Evolutionary conservation across 2,113 vertebrate genomes (phyloP), one percentile per base, ranked within the genome.

Genomic region (Formicarius rufipectus): DNA sequence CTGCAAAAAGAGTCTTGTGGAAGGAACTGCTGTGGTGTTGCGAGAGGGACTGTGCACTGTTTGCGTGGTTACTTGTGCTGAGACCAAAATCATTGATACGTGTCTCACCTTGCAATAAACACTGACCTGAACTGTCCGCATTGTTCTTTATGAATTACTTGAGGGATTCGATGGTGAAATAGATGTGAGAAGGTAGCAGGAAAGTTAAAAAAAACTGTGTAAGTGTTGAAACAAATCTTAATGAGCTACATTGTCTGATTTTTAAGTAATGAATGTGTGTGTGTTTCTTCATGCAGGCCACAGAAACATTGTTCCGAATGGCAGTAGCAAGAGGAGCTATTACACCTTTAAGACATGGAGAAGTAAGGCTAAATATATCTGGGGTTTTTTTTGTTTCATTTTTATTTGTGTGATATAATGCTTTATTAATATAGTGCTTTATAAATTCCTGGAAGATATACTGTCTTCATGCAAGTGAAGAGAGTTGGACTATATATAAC

Each of bases 301-400:
- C 98, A 82, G 98, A 99, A 97, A 98, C 98, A 0, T 77, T 98
- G 60, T 98, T 98, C 94, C 97, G 98, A 96, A 98, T 98, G 98
- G 98, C 97, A 5, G 98, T 98, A 44, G 98, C 98, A 85, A 98
- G 98, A 97, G 98, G 98, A 97, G 87, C 94, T 81, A 97, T 98
- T 88, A 98, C 97, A 64, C 98, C 98, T 10, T 96, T 98, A 95
- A 98, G 97, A 96, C 98, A 98, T 4, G 98, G 98, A 97, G 98
- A 98, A 96, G 98, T 98, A 98, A 98, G 98, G 64, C 63, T 84
- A 47, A 85, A 33, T 92, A 69, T 56, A 73, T 90, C 3, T 35
- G 4, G 14, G 12, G n/a, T n/a, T 83, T 18, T 59, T 14, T 68
- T 49, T 22, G 9, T 55, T 24, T 68, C 12, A 12, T 50, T 8